Base-by-base conservation (phyloP, 2,797 vertebrate species). In the Galagoides demidoff region DNA sequence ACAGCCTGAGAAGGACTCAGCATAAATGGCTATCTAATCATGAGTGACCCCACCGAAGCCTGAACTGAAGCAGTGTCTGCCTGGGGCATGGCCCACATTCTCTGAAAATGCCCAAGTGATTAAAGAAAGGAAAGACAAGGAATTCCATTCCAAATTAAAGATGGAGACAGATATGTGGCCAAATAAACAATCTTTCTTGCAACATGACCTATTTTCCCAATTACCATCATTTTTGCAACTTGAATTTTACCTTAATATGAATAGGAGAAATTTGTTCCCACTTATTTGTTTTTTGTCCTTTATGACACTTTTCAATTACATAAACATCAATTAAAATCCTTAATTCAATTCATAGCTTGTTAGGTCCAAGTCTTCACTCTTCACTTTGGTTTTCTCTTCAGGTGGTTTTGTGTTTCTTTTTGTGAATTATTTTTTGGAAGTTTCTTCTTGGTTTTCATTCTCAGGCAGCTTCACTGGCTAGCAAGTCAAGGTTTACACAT, bases 1-100 rank as follows among this genome's bases (percentile, higher is more conserved):
- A 31, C 31, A 5, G 4, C 1, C 49, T 27, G 39, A 39, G 23
- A 5, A 64, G 37, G 34, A 45, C 1, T 4, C 1, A 7, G 52
- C 34, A 7, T 14, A 39, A 71, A 4, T 6, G 31, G 27, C 23
- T 37, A 10, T n/a, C 9, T 19, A 14, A 20, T 19, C 37, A 10
- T 5, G 20, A 61, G 31, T 25, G 68, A 43, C n/a, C 14, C 27
- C 43, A 14, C 22, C 17, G 20, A 27, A 2, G 20, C 20, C 43
- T 0, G 11, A 13, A 7, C 0, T 7, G 11, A 57, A 22, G 2
- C 7, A 19, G 22, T 10, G 13, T 45, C 20, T 10, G 7, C 20
- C 1, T 2, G 20, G 31, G 3, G 14, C 12, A 10, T 39, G 12
- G 13, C 45, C 22, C 5, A 3, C 11, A 12, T 3, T 7, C 37